Evolutionary conservation across 2,113 vertebrate genomes (phyloP).

Genomic region (Dicentrarchus labrax): DNA sequence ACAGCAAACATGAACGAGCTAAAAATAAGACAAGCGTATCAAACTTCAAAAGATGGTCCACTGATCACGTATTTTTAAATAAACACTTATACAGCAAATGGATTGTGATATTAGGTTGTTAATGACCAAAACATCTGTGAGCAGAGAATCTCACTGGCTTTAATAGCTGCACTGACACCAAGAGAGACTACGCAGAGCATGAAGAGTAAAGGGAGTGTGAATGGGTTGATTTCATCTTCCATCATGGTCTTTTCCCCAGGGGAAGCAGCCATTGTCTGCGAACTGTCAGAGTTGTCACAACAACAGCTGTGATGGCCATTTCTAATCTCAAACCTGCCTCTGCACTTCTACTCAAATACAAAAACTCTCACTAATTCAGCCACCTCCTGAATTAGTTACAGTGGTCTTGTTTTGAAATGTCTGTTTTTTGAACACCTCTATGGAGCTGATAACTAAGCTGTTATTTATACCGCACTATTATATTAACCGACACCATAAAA

Average conservation of each 20-base stretch:
- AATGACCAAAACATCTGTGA: slow-evolving; percentile 35
- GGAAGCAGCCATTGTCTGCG: slow-evolving; percentile 67
- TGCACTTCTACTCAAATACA: slow-evolving; percentile 56
- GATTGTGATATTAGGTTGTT: slow-evolving; percentile 1
- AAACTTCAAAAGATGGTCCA: slow-evolving; percentile 11
- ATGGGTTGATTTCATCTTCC: slow-evolving; percentile 66
- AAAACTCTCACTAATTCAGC: slow-evolving; percentile 40
- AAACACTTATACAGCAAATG: slow-evolving; percentile 8
- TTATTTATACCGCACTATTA: slow-evolving; percentile 45
- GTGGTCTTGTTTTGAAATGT: slow-evolving; percentile 34
- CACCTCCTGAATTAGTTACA: slow-evolving; percentile 18
- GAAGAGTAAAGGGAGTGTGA: slow-evolving; percentile 54
- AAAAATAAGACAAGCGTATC: background rate
- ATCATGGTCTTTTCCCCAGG: slow-evolving; percentile 63
- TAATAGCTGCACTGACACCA: slow-evolving; percentile 42
- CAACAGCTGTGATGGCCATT: slow-evolving; percentile 69
- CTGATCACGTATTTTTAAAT: slow-evolving; percentile 3
- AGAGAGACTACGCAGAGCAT: slow-evolving; percentile 36
- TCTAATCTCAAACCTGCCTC: slow-evolving; percentile 57
- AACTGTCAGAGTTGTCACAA: slow-evolving; percentile 76
- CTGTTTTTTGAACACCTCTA: slow-evolving; percentile 38
- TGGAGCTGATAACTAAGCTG: slow-evolving; percentile 40
- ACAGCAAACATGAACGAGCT: slow-evolving; percentile 4
- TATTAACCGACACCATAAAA: slow-evolving; percentile 27
- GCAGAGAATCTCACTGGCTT: slow-evolving; percentile 1